phyloP scores from a whole-genome alignment of 35 echinoderm and acorn worm genomes.

The Anneissia japonica region DNA sequence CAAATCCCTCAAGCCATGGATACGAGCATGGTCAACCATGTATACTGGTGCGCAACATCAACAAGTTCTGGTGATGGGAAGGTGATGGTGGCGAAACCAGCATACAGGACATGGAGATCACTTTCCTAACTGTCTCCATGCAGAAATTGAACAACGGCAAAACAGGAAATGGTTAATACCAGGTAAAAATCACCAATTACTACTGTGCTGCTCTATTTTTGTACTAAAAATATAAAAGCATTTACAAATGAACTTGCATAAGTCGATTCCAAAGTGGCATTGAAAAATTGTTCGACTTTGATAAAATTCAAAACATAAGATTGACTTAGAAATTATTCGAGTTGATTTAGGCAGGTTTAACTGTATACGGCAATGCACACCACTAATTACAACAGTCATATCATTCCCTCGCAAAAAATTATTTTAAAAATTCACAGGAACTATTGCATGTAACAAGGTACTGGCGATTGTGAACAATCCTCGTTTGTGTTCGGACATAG shows the following conservation, averaged over 20 bases:
- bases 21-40: slow-evolving; percentile 9
- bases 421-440: neutral
- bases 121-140: slow-evolving; percentile 7
- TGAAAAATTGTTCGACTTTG: too few relatives aligned
- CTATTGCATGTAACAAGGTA: neutral
- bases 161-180: slow-evolving; percentile 35
- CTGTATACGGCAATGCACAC: too few relatives aligned
- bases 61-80: neutral
- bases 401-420: too few relatives aligned
- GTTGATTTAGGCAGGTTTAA: too few relatives aligned
- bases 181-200: neutral
- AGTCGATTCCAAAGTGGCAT: too few relatives aligned
- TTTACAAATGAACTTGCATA: too few relatives aligned
- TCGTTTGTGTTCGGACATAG: neutral
- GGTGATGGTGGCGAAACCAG: slow-evolving; percentile 13
- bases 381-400: too few relatives aligned
- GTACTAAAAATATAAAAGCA: too few relatives aligned
- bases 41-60: slow-evolving; percentile 25
- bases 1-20: neutral
- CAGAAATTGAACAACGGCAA: neutral
- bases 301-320: too few relatives aligned
- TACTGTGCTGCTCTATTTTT: neutral
- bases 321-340: too few relatives aligned
- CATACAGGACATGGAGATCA: slow-evolving; percentile 11
- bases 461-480: neutral